A percentile compares a stretch with the other conserved stretches of the same genome.
phyloP scores from a whole-genome alignment of 2,113 vertebrate species.

The Tautogolabrus adspersus region DNA sequence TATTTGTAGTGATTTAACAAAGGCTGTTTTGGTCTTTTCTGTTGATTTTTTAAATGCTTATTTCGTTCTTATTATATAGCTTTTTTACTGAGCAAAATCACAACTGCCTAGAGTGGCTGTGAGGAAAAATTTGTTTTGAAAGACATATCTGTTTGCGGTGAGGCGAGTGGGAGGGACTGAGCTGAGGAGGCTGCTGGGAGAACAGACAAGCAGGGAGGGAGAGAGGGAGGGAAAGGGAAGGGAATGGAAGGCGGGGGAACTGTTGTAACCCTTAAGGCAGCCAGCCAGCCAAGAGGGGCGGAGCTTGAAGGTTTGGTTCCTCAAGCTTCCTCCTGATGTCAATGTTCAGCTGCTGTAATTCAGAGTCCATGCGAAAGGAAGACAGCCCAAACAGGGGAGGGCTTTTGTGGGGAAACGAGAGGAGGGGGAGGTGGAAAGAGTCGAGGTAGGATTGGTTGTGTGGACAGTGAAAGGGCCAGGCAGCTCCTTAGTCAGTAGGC shows the following conservation, averaged over 20 bases:
- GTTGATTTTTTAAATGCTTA: not conserved
- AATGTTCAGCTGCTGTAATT: slow-evolving; percentile 78
- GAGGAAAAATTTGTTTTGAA: slow-evolving; percentile 33
- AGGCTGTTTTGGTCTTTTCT: slow-evolving; percentile 7
- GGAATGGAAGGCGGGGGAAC: slow-evolving; percentile 22
- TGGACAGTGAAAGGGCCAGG: slow-evolving; percentile 65
- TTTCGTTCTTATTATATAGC: not conserved
- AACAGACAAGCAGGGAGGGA: slow-evolving; percentile 15
- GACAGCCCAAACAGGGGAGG: slow-evolving; percentile 28
- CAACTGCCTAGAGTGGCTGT: slow-evolving; percentile 20
- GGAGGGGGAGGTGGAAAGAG: slow-evolving; percentile 21
- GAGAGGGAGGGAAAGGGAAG: slow-evolving; percentile 33
- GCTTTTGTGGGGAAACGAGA: slow-evolving; percentile 12
- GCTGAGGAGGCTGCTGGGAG: slow-evolving; percentile 34
- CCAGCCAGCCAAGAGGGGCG: slow-evolving; percentile 41
- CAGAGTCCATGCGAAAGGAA: slow-evolving; percentile 52
- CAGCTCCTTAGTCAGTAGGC: slow-evolving; percentile 42
- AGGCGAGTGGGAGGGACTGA: slow-evolving; percentile 66
- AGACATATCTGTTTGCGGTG: slow-evolving; percentile 53
- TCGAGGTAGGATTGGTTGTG: slow-evolving; percentile 30
- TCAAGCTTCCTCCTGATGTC: slow-evolving; percentile 71
- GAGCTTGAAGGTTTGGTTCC: slow-evolving; percentile 60
- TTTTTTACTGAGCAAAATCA: not conserved
- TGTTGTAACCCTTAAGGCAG: slow-evolving; percentile 44
- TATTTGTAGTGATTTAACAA: not conserved